Percentiles rank a stretch among this genome's conserved stretches.
These are phyloP conservation scores for Trigoniulus corallinus DNA, from an alignment of 1,140 invertebrate genomes.

Conservation along the genomic window DNA sequence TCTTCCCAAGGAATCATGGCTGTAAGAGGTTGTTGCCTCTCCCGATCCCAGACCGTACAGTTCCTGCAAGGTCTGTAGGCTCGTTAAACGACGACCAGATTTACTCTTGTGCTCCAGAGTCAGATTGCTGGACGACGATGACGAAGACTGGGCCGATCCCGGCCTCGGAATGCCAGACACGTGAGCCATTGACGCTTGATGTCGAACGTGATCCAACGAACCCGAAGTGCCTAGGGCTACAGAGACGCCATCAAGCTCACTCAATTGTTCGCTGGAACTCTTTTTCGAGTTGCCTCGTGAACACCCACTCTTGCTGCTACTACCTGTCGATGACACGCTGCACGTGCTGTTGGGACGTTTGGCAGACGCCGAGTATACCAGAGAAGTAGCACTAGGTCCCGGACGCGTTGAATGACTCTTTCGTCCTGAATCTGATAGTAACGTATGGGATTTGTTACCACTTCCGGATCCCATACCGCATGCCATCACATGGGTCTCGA, in stretches of 20 bases:
- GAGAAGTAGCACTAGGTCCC: too few relatives aligned
- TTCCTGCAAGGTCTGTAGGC: conserved; percentile 47
- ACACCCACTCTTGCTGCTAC: conserved; percentile 27
- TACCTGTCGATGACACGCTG: conserved; percentile 25
- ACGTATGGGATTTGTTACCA: too few relatives aligned
- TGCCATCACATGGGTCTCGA: not conserved
- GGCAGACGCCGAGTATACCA: too few relatives aligned
- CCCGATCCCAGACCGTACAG: not conserved
- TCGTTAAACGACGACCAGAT: conserved; percentile 65
- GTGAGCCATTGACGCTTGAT: conserved; percentile 52
- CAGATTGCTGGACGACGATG: not conserved
- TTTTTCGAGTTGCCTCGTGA: conserved; percentile 26
- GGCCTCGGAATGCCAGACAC: not conserved
- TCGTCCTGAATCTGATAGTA: not conserved
- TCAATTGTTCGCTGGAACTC: conserved; percentile 5
- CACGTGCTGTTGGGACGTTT: conserved; percentile 47
- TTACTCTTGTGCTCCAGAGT: conserved; percentile 25
- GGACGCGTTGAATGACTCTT: conserved; percentile 4
- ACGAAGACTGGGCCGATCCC: not conserved
- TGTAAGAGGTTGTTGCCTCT: not conserved
- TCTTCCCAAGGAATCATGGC: conserved; percentile 21
- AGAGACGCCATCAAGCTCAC: not conserved
- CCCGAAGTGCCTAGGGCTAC: not conserved
- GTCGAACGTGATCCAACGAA: too few relatives aligned
- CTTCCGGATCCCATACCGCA: too few relatives aligned